Percentiles rank a stretch among this genome's conserved stretches.
Conservation (phyloP, 1,140 invertebrate genomes). For the Ooceraea biroi region DNA sequence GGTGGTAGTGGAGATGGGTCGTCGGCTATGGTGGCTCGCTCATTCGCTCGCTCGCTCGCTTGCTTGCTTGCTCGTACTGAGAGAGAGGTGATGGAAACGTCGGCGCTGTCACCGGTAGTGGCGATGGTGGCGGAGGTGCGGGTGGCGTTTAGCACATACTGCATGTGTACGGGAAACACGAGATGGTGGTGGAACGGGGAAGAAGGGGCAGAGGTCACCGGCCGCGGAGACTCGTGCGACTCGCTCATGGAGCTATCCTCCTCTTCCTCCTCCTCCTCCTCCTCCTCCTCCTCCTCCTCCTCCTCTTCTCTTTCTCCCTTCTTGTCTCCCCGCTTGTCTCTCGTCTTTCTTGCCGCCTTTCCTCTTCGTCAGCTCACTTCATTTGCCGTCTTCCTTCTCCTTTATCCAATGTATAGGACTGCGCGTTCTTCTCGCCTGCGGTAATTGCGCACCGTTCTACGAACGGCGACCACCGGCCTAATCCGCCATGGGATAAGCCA, state of each 20-base stretch:
- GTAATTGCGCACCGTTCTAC: slow-evolving; percentile 54
- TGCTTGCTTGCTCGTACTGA: too few species aligned
- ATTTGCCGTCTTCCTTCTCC: slow-evolving; percentile 6
- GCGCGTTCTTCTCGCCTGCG: slow-evolving; percentile 49
- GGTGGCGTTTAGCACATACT: slow-evolving; percentile 54
- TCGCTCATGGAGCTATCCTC: slow-evolving; percentile 75
- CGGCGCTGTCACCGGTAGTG: slow-evolving; percentile 3
- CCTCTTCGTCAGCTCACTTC: slow-evolving; percentile 27
- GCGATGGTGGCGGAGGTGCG: slow-evolving; percentile 6
- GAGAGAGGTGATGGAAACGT: slow-evolving; percentile 39
- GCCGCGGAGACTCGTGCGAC: slow-evolving; percentile 80
- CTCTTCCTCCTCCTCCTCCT: slow-evolving; percentile 59
- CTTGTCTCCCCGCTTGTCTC: too few species aligned
- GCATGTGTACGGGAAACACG: slow-evolving; percentile 50
- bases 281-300: slow-evolving; percentile 4
- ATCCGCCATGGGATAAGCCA: slow-evolving; percentile 38
- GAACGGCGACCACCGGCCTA: slow-evolving; percentile 18
- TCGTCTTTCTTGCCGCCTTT: slow-evolving; percentile 41
- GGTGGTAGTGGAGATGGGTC: slow-evolving; percentile 60
- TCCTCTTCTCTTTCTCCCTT: slow-evolving; percentile 19
- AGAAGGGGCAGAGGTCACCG: slow-evolving; percentile 82
- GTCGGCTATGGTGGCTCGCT: slow-evolving; percentile 1
- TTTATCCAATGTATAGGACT: slow-evolving; percentile 9
- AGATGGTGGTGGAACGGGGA: slow-evolving; percentile 53
- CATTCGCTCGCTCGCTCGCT: slow-evolving; percentile 21